Base-by-base conservation (phyloP, 2,113 vertebrate species). In the Castor canadensis region DNA sequence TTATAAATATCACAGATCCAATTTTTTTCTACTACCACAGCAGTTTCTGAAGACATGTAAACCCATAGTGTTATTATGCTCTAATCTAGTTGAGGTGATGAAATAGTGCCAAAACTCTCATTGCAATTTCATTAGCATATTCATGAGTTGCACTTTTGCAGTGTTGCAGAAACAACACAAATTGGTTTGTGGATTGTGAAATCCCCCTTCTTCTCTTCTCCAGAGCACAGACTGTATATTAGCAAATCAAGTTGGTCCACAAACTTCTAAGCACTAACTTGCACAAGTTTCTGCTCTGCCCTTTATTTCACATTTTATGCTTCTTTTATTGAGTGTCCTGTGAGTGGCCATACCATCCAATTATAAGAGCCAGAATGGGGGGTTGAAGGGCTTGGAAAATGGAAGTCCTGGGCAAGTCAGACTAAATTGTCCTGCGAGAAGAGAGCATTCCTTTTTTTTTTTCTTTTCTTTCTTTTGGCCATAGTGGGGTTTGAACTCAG, bases 111-210 rank as follows among this genome's bases (percentile, higher is more conserved):
- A 98, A 98, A 98, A 98, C 94, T 97, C 98, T 98, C 98, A 96
- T 97, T 98, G 98, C 98, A 98, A 98, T 98, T 98, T 98, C 97
- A 98, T 99, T 97, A 98, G 95, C 98, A 98, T 98, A 99, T 99
- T 98, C 98, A 99, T 99, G 98, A 98, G 97, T 95, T n/a, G 28
- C 85, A 98, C 98, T 98, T 98, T 98, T 98, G 98, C 98, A 98
- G 97, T 98, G 98, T 98, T 99, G 98, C 98, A 99, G 98, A 98
- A 99, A 99, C 98, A 98, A 98, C 98, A 98, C 98, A 99, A 98
- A 99, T 98, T 98, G 98, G 98, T 98, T 98, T 98, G 98, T 97
- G 98, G 93, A 98, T 98, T 98, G 98, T 98, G 98, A 98, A 98
- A 98, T 98, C 98, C 98, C 98, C 97, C 89, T 98, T 97, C 98